Evolutionary conservation across 2,113 vertebrate species (phyloP), one percentile per base, ranked within the genome.

Genomic region (Phalacrocorax carbo): DNA sequence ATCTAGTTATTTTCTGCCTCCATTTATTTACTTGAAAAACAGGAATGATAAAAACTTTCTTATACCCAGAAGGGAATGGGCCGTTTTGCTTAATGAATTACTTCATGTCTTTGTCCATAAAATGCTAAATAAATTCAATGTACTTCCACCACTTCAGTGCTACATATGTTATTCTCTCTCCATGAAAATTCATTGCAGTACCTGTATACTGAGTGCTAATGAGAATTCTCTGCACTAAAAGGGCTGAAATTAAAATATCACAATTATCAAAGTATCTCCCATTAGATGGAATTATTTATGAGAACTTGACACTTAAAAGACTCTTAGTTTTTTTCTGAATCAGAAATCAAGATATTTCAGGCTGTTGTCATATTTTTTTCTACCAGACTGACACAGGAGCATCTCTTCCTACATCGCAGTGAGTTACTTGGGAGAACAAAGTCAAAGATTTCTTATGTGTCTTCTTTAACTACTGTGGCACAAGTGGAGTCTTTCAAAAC

Each of bases 211-310:
- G 73, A 82, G 75, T 2, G 6, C 83, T 97, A 95, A 97, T 95
- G 95, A 94, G 82, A 83, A 77, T 94, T 93, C 86, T 77, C 60
- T 83, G 89, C 93, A 76, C 75, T 95, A 94, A 91, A 92, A 95
- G 51, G 84, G 44, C n/a, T 92, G 84, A 94, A 96, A 95, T 97
- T 96, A 95, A 96, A 95, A 93, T 76, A 70, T 18, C 0, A 2
- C 77, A 95, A 95, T 97, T 96, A 95, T 78, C 7, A 2, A 92
- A 86, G 52, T 72, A 38, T 88, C 55, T 97, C 87, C 93, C 88
- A 94, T 96, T 93, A 96, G 82, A 20, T n/a, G 68, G 78, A 96
- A 95, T 95, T 91, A 95, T 97, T 95, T 96, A 94, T 94, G 82
- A 95, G 92, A 96, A 88, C 58, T 85, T 94, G 85, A 93, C 95